These are phyloP conservation scores for Protaetia brevitarsis DNA, from an alignment of 1,140 invertebrate genomes.

Conservation along the genomic window DNA sequence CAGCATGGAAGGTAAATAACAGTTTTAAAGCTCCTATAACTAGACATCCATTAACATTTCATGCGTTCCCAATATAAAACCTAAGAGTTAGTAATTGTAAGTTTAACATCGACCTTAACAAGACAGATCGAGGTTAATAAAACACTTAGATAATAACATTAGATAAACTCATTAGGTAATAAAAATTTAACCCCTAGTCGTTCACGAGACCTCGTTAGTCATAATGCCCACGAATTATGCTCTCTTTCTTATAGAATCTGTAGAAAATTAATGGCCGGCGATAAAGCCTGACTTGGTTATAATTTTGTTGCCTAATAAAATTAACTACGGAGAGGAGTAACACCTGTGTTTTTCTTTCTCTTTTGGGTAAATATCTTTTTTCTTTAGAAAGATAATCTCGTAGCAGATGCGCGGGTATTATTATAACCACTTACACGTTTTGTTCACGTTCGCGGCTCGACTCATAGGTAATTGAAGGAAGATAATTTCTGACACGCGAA, in stretches of 20 bases:
- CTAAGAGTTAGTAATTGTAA: not conserved
- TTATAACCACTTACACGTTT: not conserved
- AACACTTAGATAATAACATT: not conserved
- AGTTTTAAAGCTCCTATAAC: not conserved
- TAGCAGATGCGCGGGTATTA: not conserved
- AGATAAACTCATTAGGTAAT: not conserved
- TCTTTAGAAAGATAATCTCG: not conserved
- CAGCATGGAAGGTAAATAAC: slow-evolving; percentile 79
- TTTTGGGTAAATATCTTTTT: not conserved
- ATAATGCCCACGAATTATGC: not conserved
- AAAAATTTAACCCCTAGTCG: not conserved
- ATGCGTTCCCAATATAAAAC: not conserved
- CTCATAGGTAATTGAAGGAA: not conserved
- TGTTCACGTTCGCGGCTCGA: not conserved
- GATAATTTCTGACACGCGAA: not conserved
- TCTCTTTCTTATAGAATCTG: not conserved
- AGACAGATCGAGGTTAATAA: not conserved
- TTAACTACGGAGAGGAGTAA: not conserved
- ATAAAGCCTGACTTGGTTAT: not conserved
- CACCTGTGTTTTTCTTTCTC: not conserved
- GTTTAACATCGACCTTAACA: not conserved
- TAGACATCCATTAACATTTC: not conserved
- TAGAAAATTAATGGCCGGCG: not conserved
- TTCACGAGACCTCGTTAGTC: not conserved
- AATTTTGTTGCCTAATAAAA: not conserved